phyloP scores from a whole-genome alignment of 2,113 vertebrate species.

The Petromus typicus region DNA sequence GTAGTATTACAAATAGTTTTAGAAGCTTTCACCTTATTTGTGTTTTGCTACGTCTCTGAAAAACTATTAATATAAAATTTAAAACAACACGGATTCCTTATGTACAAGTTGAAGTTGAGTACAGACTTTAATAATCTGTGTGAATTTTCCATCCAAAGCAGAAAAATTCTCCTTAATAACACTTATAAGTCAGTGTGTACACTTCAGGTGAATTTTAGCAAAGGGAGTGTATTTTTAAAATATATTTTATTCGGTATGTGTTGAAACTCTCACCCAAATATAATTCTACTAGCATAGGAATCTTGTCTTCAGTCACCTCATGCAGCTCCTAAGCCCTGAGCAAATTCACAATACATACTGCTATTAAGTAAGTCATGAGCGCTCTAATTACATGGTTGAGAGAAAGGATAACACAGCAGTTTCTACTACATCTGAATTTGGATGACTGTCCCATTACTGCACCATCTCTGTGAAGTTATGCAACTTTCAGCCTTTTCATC shows the following conservation, averaged over 20 bases:
- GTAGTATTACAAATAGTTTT: not conserved
- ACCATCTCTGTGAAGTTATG: not conserved
- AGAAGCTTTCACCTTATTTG: not conserved
- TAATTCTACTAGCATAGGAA: not conserved
- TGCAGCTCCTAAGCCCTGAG: not conserved
- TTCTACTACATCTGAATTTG: not conserved
- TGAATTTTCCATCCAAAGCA: not conserved
- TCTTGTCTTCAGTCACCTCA: not conserved
- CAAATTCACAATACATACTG: not conserved
- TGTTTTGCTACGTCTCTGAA: not conserved
- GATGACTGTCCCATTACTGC: not conserved
- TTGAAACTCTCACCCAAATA: not conserved
- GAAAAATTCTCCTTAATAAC: not conserved
- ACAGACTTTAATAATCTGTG: not conserved
- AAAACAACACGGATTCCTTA: not conserved
- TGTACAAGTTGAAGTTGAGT: not conserved
- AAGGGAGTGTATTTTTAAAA: not conserved
- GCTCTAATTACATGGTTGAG: not conserved
- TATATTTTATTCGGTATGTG: not conserved
- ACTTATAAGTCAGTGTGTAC: not conserved
- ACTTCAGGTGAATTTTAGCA: not conserved
- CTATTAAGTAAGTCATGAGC: not conserved
- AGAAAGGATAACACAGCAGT: not conserved
- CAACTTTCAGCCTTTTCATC: not conserved
- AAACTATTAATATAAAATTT: not conserved